Percentiles rank a stretch among this genome's conserved stretches.
phyloP scores from a whole-genome alignment of 2,888 invertebrate genomes.

The Parnassius apollo region DNA sequence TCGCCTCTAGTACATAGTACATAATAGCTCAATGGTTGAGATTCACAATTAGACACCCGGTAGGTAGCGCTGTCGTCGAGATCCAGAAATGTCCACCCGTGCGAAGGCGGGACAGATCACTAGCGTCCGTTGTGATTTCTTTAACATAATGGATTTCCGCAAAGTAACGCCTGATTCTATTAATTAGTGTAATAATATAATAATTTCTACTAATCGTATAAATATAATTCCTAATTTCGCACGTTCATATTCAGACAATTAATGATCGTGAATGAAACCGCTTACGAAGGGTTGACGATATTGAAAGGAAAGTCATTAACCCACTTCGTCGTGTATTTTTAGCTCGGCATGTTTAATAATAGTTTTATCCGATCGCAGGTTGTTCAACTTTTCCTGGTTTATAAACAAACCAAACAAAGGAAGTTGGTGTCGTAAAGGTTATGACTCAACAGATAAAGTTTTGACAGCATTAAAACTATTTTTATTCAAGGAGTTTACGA shows the following conservation, averaged over 20 bases:
- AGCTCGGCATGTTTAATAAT: slow-evolving; percentile 47
- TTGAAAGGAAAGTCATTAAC: slow-evolving; percentile 62
- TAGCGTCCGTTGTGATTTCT: too few relatives aligned
- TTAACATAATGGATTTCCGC: too few relatives aligned
- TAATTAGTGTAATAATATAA: too few relatives aligned
- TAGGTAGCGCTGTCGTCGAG: too few relatives aligned
- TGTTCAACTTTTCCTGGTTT: slow-evolving; percentile 32
- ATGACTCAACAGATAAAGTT: slow-evolving; percentile 16
- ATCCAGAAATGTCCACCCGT: too few relatives aligned
- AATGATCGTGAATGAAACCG: slow-evolving; percentile 25
- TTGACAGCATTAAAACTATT: slow-evolving; percentile 26
- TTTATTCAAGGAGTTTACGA: slow-evolving; percentile 19
- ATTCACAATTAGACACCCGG: too few relatives aligned
- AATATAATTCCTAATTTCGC: background rate
- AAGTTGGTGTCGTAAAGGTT: slow-evolving; percentile 25
- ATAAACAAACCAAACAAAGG: slow-evolving; percentile 31
- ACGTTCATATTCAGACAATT: slow-evolving; percentile 17
- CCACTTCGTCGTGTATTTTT: slow-evolving; percentile 66
- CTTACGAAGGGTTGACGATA: slow-evolving; percentile 42
- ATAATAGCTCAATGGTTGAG: too few relatives aligned
- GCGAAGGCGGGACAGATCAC: too few relatives aligned
- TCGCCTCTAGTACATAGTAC: too few relatives aligned
- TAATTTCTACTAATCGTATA: too few relatives aligned
- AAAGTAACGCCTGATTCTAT: too few relatives aligned
- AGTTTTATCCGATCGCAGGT: slow-evolving; percentile 32